Conservation (phyloP, 2,797 vertebrate species). For the Epinephelus awoara region DNA sequence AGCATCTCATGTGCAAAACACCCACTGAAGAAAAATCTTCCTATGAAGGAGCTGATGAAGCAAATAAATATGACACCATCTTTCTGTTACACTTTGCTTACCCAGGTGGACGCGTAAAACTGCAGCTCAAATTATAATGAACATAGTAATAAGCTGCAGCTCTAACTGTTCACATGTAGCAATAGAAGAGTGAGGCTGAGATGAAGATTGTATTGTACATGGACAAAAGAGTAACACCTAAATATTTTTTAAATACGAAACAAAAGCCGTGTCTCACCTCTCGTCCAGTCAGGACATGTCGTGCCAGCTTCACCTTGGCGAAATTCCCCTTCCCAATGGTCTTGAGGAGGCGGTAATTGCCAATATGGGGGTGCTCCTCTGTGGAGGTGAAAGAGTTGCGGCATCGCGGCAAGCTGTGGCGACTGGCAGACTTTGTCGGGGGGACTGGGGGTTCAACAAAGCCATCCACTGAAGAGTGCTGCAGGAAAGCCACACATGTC, state of each 20-base stretch:
- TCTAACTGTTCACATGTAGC: not conserved
- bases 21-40: not conserved
- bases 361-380: conserved; percentile 95
- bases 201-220: not conserved
- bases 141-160: conserved; percentile 4
- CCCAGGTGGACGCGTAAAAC: not conserved
- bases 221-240: not conserved
- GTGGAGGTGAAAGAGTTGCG: conserved; percentile 94
- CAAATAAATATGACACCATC: not conserved
- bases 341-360: conserved; percentile 96
- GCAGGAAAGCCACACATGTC: conserved; percentile 25
- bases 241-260: not conserved
- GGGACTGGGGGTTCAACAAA: conserved; percentile 89
- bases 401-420: conserved; percentile 93
- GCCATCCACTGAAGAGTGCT: conserved; percentile 95
- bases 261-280: conserved; percentile 87
- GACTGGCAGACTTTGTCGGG: conserved; percentile 92
- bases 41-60: not conserved
- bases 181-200: not conserved
- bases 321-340: conserved; percentile 98
- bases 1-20: not conserved
- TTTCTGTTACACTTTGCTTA: not conserved
- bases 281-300: conserved; percentile 94
- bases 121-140: not conserved
- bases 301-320: conserved; percentile 95